phyloP scores from a whole-genome alignment of 2,113 vertebrate genomes.

The Nothobranchius kuhntae region DNA sequence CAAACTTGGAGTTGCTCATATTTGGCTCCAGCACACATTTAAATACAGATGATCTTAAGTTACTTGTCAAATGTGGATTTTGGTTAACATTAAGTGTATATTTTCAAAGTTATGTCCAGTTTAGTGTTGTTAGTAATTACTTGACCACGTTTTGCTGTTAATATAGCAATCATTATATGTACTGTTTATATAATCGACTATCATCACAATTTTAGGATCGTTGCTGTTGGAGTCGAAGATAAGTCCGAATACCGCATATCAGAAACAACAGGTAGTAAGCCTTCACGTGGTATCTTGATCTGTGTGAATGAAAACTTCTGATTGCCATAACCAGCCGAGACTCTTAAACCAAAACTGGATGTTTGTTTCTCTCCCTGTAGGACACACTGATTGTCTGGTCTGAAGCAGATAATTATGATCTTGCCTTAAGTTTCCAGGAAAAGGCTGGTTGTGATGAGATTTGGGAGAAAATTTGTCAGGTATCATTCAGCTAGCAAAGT shows the following conservation, averaged over 20 bases:
- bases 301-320: neutral
- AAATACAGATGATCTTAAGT: neutral
- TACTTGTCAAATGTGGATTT: neutral
- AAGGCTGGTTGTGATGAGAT: constrained; percentile 99
- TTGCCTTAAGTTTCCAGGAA: constrained; percentile 98
- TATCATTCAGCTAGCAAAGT: constrained; percentile 54
- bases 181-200: neutral
- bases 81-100: neutral
- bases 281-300: neutral
- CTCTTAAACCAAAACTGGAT: neutral
- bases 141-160: neutral
- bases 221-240: constrained; percentile 98
- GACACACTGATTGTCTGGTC: constrained; percentile 99
- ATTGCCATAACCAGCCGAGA: neutral
- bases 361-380: constrained; percentile 70
- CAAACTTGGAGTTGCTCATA: constrained; percentile 32
- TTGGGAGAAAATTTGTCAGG: constrained; percentile 99
- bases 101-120: neutral
- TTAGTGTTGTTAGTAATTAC: neutral
- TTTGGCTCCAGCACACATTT: neutral
- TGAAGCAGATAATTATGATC: constrained; percentile 98
- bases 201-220: constrained; percentile 82
- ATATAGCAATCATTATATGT: neutral
- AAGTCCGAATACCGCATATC: constrained; percentile 98
- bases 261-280: constrained; percentile 91